Conservation (phyloP, 2,797 vertebrate species). For the Amblyopsis hoosieri region DNA sequence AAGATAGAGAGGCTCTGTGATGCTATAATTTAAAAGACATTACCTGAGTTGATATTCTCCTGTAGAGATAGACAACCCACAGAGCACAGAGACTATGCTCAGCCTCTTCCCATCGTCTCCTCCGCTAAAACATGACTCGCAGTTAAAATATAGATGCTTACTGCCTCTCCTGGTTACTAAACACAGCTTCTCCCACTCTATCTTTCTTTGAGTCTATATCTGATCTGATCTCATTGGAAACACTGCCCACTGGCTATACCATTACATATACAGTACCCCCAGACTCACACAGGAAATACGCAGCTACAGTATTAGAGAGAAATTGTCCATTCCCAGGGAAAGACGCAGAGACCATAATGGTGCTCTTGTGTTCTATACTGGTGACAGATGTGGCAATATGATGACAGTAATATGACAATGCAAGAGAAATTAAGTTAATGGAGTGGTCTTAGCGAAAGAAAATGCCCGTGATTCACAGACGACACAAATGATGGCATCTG, state of each 20-base stretch:
- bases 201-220: slow-evolving; percentile 14
- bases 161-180: slow-evolving; percentile 40
- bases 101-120: slow-evolving; percentile 11
- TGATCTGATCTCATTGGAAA: slow-evolving; percentile 1
- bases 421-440: slow-evolving; percentile 56
- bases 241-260: slow-evolving; percentile 36
- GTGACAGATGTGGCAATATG: slow-evolving; percentile 50
- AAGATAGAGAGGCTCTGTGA: slow-evolving; percentile 14
- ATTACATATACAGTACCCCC: no score
- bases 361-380: slow-evolving; percentile 56
- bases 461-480: slow-evolving; percentile 39
- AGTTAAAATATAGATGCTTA: slow-evolving; percentile 65
- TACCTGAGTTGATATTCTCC: slow-evolving; percentile 40
- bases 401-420: slow-evolving; percentile 50
- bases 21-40: slow-evolving; percentile 57
- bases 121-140: slow-evolving; percentile 52
- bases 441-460: slow-evolving; percentile 33
- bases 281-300: slow-evolving; percentile 5
- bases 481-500: slow-evolving; percentile 61
- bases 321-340: slow-evolving; percentile 46
- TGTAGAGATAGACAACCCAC: slow-evolving; percentile 21
- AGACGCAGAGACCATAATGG: slow-evolving; percentile 29
- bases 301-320: slow-evolving; percentile 43
- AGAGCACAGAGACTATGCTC: slow-evolving; percentile 6
- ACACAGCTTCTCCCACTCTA: slow-evolving; percentile 19